Evolutionary conservation across 2,797 vertebrate species (phyloP), one percentile per base, ranked within the genome.

Genomic region (Cercopithecus petaurista): DNA sequence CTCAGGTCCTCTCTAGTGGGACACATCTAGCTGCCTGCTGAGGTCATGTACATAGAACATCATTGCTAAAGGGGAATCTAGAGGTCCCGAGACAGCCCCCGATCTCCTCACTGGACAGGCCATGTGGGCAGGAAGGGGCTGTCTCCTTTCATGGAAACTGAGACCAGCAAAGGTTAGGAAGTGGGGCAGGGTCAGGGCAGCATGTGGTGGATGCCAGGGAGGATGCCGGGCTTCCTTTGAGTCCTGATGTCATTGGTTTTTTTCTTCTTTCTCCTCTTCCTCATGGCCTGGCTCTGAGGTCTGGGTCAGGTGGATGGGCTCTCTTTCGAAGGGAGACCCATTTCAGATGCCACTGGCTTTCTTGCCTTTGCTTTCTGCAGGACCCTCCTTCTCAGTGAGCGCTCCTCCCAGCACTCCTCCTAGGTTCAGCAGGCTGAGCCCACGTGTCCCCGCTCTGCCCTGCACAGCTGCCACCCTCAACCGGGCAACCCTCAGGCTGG

Each of bases 21-120:
- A 61, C n/a, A 57, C 30, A 1, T 2, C 22, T 41, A 8, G 1
- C 15, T 2, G 5, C 26, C 22, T 2, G 0, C 41, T 2, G 28
- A 43, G 52, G 39, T 22, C 10, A 2, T 24, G 0, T 19, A 11
- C 19, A 72, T 0, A 4, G 64, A 52, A 57, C 28, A 4, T n/a
- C 21, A 59, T 24, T 36, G 36, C 52, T 26, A 8, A 82, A 46
- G n/a, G 64, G 36, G 13, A 61, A 10, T 81, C 46, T 5, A 5
- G 22, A 26, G 46, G 3, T 12, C 50, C 39, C 0, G 1, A 39
- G 21, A 39, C 11, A 24, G 8, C 5, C 12, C 17, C 64, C 17
- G 15, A n/a, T 67, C 61, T n/a, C 15, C 61, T n/a, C 33, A 17
- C 15, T 67, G 61, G 61, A 12, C 33, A 5, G 0, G 0, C 5